These are phyloP conservation scores for Danionella cerebrum DNA, from an alignment of 2,113 vertebrate species.

Conservation along the genomic window DNA sequence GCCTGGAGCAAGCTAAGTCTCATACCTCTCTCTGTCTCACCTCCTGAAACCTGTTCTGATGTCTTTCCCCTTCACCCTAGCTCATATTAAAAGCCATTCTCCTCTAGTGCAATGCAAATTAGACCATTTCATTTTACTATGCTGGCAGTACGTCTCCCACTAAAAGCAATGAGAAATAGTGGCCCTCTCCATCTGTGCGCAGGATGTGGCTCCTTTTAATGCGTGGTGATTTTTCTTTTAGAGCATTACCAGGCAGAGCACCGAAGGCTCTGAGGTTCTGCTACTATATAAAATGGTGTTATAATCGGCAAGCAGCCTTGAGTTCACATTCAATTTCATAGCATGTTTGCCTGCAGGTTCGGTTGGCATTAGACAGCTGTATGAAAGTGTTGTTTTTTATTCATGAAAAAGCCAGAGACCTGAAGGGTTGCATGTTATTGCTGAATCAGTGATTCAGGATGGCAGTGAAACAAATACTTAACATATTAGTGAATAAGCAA, in stretches of 20 bases:
- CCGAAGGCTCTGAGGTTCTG: not conserved
- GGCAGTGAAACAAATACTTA: too few species aligned
- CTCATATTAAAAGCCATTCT: constrained; percentile 39
- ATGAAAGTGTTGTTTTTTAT: constrained; percentile 40
- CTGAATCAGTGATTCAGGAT: too few species aligned
- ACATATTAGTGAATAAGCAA: too few species aligned
- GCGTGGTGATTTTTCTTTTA: constrained; percentile 23
- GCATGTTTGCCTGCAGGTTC: constrained; percentile 51
- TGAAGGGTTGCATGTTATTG: constrained; percentile 52
- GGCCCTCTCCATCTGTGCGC: constrained; percentile 13
- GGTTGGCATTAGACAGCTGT: constrained; percentile 39
- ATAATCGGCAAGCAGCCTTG: constrained; percentile 25
- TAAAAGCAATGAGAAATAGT: constrained; percentile 36
- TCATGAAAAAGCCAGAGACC: constrained; percentile 35
- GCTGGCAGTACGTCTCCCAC: constrained; percentile 16
- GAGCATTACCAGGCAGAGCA: not conserved
- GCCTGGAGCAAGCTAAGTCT: not conserved
- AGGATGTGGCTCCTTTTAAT: constrained; percentile 18
- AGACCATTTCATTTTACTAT: constrained; percentile 44
- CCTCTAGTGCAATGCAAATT: constrained; percentile 47
- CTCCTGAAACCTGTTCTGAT: constrained; percentile 12
- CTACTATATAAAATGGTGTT: not conserved
- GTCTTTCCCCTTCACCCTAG: constrained; percentile 18
- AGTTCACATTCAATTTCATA: constrained; percentile 40
- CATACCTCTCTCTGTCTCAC: not conserved